These are phyloP conservation scores for Apogon talboti DNA, from an alignment of 2,797 vertebrate species.

Conservation along the genomic window DNA sequence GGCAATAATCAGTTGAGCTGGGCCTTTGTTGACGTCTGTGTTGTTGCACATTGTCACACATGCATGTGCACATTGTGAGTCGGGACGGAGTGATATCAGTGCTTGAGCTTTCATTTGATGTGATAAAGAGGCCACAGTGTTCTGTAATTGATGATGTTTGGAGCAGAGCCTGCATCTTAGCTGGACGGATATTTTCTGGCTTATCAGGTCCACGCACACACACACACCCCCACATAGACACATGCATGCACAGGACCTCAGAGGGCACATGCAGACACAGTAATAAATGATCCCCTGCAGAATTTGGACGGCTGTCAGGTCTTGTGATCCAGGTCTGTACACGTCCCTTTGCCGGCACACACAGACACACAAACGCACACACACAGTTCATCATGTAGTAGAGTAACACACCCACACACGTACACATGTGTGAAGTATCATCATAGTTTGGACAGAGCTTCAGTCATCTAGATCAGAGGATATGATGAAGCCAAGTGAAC, in stretches of 20 bases:
- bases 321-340: constrained; percentile 38
- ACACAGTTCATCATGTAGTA: constrained; percentile 11
- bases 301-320: constrained; percentile 40
- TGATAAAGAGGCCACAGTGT: constrained; percentile 45
- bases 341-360: no score
- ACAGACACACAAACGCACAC: constrained; percentile 14
- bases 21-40: background rate
- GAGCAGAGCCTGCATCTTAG: constrained; percentile 38
- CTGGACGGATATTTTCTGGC: constrained; percentile 30
- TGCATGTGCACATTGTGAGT: background rate
- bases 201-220: constrained; percentile 31
- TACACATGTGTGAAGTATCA: constrained; percentile 1
- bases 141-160: constrained; percentile 47
- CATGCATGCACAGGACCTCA: constrained; percentile 1
- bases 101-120: constrained; percentile 13
- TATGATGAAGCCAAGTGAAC: constrained; percentile 7
- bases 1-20: constrained; percentile 19
- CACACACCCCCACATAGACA: constrained; percentile 13
- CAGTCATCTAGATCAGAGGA: background rate
- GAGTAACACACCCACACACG: constrained; percentile 1
- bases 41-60: background rate
- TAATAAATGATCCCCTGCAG: constrained; percentile 41
- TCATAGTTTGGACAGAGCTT: background rate
- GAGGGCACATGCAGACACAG: constrained; percentile 20
- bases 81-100: background rate